Conservation (phyloP, 2,113 vertebrate species). For the Vombatus ursinus region DNA sequence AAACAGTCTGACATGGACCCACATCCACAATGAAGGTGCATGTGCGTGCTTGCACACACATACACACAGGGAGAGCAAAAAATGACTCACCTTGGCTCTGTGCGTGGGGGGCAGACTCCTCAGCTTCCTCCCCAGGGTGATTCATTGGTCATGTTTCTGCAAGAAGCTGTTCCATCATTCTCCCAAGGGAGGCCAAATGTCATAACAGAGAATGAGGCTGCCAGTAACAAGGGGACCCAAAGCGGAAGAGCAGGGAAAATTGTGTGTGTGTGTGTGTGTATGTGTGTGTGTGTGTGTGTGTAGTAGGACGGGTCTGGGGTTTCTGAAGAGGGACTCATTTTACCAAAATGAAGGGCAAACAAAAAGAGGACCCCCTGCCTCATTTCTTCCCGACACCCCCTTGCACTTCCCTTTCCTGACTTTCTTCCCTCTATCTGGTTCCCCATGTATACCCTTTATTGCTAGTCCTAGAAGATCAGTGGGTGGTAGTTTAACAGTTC, state of each 20-base stretch:
- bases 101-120: slow-evolving; percentile 45
- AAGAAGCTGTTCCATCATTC: slow-evolving; percentile 72
- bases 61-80: slow-evolving; percentile 15
- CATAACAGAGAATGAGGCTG: slow-evolving; percentile 64
- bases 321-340: slow-evolving; percentile 66
- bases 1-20: background rate
- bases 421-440: background rate
- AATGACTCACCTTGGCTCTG: slow-evolving; percentile 56
- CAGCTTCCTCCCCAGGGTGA: slow-evolving; percentile 71
- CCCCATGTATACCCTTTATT: slow-evolving; percentile 33
- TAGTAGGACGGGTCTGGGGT: background rate
- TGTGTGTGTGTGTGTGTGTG: background rate
- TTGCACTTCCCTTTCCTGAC: slow-evolving; percentile 48
- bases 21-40: slow-evolving; percentile 30
- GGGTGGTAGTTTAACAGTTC: slow-evolving; percentile 77
- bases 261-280: background rate
- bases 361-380: background rate
- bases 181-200: slow-evolving; percentile 76
- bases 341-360: slow-evolving; percentile 42
- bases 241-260: slow-evolving; percentile 45
- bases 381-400: background rate
- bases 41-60: background rate
- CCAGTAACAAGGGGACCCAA: slow-evolving; percentile 48
- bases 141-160: slow-evolving; percentile 73
- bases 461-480: slow-evolving; percentile 77